These are phyloP conservation scores for Himalopsyche kuldschensis DNA, from an alignment of 2,888 invertebrate genomes.

Conservation along the genomic window DNA sequence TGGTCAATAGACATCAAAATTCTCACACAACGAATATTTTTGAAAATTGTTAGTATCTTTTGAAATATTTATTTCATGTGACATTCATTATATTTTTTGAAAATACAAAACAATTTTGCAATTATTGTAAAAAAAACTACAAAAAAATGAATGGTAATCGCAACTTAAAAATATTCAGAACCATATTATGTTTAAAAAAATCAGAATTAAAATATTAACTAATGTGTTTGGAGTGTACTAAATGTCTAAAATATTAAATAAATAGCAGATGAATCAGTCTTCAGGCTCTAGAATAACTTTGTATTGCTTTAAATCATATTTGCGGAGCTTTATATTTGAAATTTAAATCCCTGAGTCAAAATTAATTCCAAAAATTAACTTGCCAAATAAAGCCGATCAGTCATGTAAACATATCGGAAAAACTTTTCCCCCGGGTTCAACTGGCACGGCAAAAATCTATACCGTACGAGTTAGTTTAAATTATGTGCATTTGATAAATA, in stretches of 20 bases:
- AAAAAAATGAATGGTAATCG: too few species aligned
- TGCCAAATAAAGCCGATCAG: background rate
- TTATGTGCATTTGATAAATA: constrained; percentile 2
- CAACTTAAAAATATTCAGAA: background rate
- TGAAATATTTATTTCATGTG: too few species aligned
- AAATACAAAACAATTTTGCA: background rate
- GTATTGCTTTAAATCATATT: background rate
- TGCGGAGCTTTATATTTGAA: background rate
- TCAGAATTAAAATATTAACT: background rate
- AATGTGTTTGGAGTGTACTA: background rate
- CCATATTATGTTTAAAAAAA: background rate
- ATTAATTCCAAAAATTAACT: background rate
- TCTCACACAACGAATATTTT: too few species aligned
- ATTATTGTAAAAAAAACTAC: background rate
- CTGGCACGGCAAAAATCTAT: background rate
- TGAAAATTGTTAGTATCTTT: too few species aligned
- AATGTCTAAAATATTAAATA: background rate
- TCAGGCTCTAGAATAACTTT: background rate
- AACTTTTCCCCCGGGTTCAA: background rate
- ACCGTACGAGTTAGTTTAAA: background rate
- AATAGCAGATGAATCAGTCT: background rate
- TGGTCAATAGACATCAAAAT: too few species aligned
- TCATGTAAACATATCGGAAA: constrained; percentile 5
- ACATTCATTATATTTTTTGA: too few species aligned
- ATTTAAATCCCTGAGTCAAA: background rate